Evolutionary conservation across 2,797 vertebrate species (phyloP), one percentile per base, ranked within the genome.

Genomic region (Otolemur crassicaudatus): DNA sequence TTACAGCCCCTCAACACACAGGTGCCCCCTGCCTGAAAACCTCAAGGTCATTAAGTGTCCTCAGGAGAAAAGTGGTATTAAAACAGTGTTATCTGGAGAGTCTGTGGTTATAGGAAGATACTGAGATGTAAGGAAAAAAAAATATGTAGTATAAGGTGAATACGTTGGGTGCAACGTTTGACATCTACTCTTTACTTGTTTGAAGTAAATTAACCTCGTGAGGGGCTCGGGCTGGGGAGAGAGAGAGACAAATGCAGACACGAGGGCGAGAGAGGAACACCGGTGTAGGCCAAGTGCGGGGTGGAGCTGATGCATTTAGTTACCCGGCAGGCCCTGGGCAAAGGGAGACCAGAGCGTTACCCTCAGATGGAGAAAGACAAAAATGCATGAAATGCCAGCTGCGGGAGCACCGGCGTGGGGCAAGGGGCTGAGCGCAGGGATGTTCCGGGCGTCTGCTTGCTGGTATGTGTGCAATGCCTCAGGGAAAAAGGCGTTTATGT

Each of bases 381-480:
- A 23, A 53, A n/a, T 4, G 43, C 19, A 53, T 29, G 31, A 67
- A 67, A 73, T 3, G 29, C 60, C 10, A 29, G 23, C 31, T 22
- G 29, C 6, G 37, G 46, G 13, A 75, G 19, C 10, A 2, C 22
- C 69, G 13, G 60, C 19, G 16, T 58, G 3, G 25, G 14, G 31
- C 61, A 40, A 46, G 37, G 49, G 34, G 56, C 2, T 16, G 46
- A 65, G 17, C 27, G 31, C 3, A 1, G 20, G 43, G 29, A 82
- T 23, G 60, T 16, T 10, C 7, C 1, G 1, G 1, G 11, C 16
- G 17, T 2, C n/a, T 80, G 16, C 31, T 9, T 7, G 34, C 12
- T 1, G 0, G 13, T 29, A 16, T 63, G 53, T 77, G 43, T 27
- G 58, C 29, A 27, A 9, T 1, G 19, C 27, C 49, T 17, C n/a